phyloP scores from a whole-genome alignment of 2,888 invertebrate species.

The Philereme transversata region DNA sequence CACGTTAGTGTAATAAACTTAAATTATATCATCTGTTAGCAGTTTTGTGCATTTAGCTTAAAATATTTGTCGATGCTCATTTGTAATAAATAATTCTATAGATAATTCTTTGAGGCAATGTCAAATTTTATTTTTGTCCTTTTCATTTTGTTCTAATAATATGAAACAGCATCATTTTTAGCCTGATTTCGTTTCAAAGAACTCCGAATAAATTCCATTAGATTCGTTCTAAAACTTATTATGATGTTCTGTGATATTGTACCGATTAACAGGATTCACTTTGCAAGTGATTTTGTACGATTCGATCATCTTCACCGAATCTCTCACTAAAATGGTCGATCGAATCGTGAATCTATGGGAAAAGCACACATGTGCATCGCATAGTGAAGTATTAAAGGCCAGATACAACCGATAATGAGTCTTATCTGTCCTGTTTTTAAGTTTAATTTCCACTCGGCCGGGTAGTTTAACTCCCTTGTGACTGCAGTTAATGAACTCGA shows the following conservation, averaged over 20 bases:
- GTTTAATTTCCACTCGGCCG: slow-evolving; percentile 75
- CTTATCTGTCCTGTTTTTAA: slow-evolving; percentile 69
- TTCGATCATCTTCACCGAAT: slow-evolving; percentile 75
- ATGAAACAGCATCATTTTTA: no score
- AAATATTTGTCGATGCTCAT: slow-evolving; percentile 1
- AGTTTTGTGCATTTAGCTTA: slow-evolving; percentile 2
- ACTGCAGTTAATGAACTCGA: slow-evolving; percentile 67
- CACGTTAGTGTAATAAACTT: slow-evolving; percentile 43
- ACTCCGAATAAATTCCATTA: neutral
- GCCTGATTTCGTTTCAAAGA: no score
- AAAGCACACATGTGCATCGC: slow-evolving; percentile 68
- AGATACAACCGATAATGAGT: slow-evolving; percentile 76
- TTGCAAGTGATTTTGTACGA: slow-evolving; percentile 79
- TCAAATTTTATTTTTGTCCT: no score
- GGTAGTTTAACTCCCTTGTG: slow-evolving; percentile 68
- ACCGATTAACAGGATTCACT: slow-evolving; percentile 71
- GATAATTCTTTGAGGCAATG: no score
- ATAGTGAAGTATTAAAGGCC: slow-evolving; percentile 73
- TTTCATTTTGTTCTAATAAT: no score
- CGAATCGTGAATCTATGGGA: slow-evolving; percentile 72
- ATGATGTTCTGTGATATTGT: slow-evolving; percentile 28
- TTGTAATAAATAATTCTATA: no score
- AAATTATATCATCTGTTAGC: neutral
- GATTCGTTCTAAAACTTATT: slow-evolving; percentile 14
- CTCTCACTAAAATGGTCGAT: slow-evolving; percentile 72